Percentiles rank a stretch among this genome's conserved stretches.
Conservation (phyloP, 1,140 invertebrate genomes). For the Drosophila sucinea region DNA sequence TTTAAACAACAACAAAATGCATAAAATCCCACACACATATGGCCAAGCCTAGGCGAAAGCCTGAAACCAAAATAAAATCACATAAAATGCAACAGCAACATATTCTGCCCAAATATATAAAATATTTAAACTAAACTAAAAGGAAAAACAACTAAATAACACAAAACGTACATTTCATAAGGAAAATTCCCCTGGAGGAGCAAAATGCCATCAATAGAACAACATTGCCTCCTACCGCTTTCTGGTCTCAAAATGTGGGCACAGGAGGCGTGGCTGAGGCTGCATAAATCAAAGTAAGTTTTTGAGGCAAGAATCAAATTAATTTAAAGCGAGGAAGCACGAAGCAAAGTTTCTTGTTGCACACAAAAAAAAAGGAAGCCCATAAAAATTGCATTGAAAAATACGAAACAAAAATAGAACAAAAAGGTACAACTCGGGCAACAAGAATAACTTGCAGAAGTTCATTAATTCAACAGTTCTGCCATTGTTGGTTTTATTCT, state of each 20-base stretch:
- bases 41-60: constrained; percentile 6
- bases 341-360: neutral
- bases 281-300: constrained; percentile 78
- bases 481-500: neutral
- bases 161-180: constrained; percentile 49
- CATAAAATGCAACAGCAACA: constrained; percentile 69
- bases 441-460: neutral
- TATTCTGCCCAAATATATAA: constrained; percentile 22
- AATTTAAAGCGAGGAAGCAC: constrained; percentile 10
- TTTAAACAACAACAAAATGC: constrained; percentile 14
- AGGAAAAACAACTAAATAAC: constrained; percentile 48
- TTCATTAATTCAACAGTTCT: constrained; percentile 9
- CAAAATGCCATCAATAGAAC: constrained; percentile 59
- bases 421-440: constrained; percentile 6
- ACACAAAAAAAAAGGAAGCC: constrained; percentile 9
- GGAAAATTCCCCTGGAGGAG: constrained; percentile 39
- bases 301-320: constrained; percentile 17
- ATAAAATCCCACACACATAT: constrained; percentile 20
- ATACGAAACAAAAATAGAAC: constrained; percentile 6
- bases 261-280: constrained; percentile 57
- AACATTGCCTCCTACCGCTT: constrained; percentile 28
- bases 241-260: constrained; percentile 37
- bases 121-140: constrained; percentile 48
- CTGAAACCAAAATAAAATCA: constrained; percentile 53
- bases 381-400: constrained; percentile 12